Conservation (phyloP, 2,888 invertebrate species). For the Parapristionchus giblindavisi region DNA sequence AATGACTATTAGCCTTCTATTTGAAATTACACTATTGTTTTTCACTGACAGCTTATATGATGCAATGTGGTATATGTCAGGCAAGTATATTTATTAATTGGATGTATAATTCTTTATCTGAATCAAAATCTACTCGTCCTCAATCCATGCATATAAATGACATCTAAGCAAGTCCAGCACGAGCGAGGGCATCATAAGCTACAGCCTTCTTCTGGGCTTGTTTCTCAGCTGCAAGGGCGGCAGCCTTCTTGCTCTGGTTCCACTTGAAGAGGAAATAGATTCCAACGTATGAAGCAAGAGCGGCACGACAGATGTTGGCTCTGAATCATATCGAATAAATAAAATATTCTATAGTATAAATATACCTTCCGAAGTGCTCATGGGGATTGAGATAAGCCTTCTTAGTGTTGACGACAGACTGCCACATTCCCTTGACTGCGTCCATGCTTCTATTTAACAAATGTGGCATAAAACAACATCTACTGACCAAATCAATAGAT, state of each 20-base stretch:
- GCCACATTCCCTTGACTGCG: conserved; percentile 62
- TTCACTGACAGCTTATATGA: no score
- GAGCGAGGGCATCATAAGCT: conserved; percentile 52
- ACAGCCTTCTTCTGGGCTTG: conserved; percentile 49
- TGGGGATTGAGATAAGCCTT: conserved; percentile 64
- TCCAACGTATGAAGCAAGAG: conserved; percentile 63
- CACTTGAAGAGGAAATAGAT: conserved; percentile 62
- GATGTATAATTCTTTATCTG: conserved; percentile 30
- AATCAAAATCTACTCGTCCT: conserved; percentile 27
- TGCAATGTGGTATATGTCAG: no score
- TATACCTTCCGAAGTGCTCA: conserved; percentile 62
- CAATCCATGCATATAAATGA: conserved; percentile 19
- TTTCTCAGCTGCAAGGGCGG: conserved; percentile 49
- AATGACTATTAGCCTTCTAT: no score
- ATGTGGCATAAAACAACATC: neutral
- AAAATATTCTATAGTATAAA: neutral
- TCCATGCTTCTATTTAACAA: no score
- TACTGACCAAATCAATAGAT: neutral
- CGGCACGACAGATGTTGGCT: conserved; percentile 66
- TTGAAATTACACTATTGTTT: no score
- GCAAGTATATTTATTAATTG: no score
- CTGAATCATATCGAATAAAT: conserved; percentile 31
- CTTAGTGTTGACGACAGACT: conserved; percentile 60
- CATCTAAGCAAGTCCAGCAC: conserved; percentile 47
- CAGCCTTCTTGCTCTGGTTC: conserved; percentile 59